Evolutionary conservation across 2,888 invertebrate genomes (phyloP).

Genomic region (Patella ulyssiponensis): DNA sequence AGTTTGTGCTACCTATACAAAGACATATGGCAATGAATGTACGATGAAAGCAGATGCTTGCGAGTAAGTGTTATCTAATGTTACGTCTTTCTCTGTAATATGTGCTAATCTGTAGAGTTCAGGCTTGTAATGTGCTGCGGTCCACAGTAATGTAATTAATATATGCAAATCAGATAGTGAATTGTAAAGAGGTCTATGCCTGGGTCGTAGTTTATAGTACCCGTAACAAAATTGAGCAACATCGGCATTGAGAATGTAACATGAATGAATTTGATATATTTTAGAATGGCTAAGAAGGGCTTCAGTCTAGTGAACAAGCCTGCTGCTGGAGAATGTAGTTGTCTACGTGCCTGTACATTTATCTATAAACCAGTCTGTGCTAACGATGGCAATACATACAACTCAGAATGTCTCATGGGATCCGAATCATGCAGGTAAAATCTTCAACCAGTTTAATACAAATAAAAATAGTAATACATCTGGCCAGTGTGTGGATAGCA

Average conservation of each 20-base stretch:
- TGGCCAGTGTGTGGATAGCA: too few relatives aligned
- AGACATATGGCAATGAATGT: constrained; percentile 22
- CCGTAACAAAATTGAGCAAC: too few relatives aligned
- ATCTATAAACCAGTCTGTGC: constrained; percentile 16
- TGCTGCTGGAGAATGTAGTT: not conserved
- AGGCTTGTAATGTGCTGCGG: too few relatives aligned
- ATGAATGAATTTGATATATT: not conserved
- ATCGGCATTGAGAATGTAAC: too few relatives aligned
- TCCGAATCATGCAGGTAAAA: constrained; percentile 17
- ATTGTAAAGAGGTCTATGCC: too few relatives aligned
- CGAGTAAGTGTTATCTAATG: not conserved
- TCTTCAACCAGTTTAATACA: not conserved
- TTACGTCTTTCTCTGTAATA: not conserved
- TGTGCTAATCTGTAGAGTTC: too few relatives aligned
- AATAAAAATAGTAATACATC: too few relatives aligned
- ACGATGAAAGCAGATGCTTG: constrained; percentile 22
- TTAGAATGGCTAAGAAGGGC: constrained; percentile 18
- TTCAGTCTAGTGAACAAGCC: not conserved
- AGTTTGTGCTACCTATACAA: constrained; percentile 21
- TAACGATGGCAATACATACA: constrained; percentile 15
- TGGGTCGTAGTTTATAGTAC: too few relatives aligned
- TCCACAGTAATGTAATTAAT: too few relatives aligned
- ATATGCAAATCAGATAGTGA: too few relatives aligned
- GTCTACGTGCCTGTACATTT: constrained; percentile 20
- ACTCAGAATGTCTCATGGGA: constrained; percentile 17